A percentile compares a stretch with the other conserved stretches of the same genome.
Evolutionary conservation across 1,140 invertebrate genomes (phyloP).

Genomic region (Acromyrmex heyeri): DNA sequence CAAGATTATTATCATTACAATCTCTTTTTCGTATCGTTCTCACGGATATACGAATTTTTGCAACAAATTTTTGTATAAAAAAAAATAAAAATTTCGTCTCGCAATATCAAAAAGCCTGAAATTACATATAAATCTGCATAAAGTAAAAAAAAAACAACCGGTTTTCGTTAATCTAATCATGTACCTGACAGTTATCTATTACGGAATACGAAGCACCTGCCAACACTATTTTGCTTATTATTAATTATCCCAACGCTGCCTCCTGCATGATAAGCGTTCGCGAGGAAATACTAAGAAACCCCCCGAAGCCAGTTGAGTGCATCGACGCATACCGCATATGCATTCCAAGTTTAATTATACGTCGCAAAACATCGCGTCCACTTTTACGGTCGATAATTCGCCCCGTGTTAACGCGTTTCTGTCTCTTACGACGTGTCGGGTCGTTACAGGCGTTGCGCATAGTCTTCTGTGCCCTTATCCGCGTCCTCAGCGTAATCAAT

Average conservation of each 20-base stretch:
- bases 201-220: neutral
- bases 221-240: slow-evolving; percentile 1
- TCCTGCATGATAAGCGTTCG: neutral
- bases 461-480: neutral
- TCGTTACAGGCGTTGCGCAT: slow-evolving; percentile 30
- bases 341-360: slow-evolving; percentile 51
- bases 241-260: slow-evolving; percentile 30
- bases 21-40: slow-evolving; percentile 21
- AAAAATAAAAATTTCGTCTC: neutral
- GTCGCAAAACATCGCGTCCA: slow-evolving; percentile 37
- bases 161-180: slow-evolving; percentile 11
- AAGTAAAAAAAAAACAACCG: neutral
- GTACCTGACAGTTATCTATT: neutral
- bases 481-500: slow-evolving; percentile 61
- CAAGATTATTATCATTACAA: neutral
- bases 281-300: neutral
- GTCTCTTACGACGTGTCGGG: slow-evolving; percentile 16
- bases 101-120: neutral
- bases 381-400: slow-evolving; percentile 51
- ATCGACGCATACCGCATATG: slow-evolving; percentile 3
- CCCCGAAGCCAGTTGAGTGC: neutral
- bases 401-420: slow-evolving; percentile 39
- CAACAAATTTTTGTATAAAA: neutral
- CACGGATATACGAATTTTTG: neutral
- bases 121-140: neutral